Base-by-base conservation (phyloP, 2,113 vertebrate species). In the Eublepharis macularius region DNA sequence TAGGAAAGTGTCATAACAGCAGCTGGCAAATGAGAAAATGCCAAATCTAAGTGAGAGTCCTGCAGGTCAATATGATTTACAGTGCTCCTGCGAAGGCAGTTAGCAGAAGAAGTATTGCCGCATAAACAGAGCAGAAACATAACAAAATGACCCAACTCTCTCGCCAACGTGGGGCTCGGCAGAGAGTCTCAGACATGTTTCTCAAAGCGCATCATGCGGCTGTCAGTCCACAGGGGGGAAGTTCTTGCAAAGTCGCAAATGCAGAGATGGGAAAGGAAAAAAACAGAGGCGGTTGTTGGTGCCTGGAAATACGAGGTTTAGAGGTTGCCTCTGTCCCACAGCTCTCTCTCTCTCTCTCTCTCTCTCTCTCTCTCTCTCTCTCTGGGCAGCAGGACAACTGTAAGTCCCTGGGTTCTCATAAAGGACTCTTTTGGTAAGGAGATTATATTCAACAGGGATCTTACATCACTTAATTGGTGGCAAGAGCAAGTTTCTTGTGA, bases 11-110 rank as follows among this genome's bases (percentile, higher is more conserved):
- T 84, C 57, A 83, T 6, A 85, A 26, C 49, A 84, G 29, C 47
- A 92, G 49, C 41, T 89, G 63, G 41, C 82, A 89, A 86, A 82
- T 84, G 45, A 8, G 63, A 82, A 91, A 91, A 89, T 85, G 80
- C 26, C 32, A 91, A 29, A 77, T 68, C 4, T 83, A 51, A 76
- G 3, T 14, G 24, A 88, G 24, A 85, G 32, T 91, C 6, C 70
- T 86, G 81, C 34, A 89, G 84, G 77, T 83, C 80, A 92, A 4
- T 76, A 79, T 43, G 57, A 84, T 63, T 78, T 24, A 78, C 41
- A 82, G 70, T 6, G 74, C 73, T 49, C 21, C 19, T 85, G 32
- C 60, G 41, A 49, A 66, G 89, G 34, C 11, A 84, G 63, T 80
- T 87, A 89, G 16, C 32, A 74, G 77, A 76, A 65, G 83, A 86